Percentiles rank a stretch among this genome's conserved stretches.
These are phyloP conservation scores for Chironomus tepperi DNA, from an alignment of 1,140 invertebrate genomes.

Conservation along the genomic window DNA sequence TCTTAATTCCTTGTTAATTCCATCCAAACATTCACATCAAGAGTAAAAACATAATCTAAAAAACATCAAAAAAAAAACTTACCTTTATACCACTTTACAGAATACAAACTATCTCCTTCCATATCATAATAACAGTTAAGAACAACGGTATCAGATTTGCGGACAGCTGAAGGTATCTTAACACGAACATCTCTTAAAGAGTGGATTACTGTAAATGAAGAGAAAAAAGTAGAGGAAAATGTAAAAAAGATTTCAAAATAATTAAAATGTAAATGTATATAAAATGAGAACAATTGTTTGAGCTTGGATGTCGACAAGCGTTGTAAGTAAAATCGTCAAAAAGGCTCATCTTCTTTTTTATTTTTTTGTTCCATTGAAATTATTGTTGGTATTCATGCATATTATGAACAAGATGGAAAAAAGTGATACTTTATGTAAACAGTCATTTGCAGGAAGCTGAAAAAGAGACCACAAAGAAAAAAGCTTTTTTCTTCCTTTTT, in stretches of 20 bases:
- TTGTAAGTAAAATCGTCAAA: no score
- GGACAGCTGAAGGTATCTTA: slow-evolving; percentile 58
- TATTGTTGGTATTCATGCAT: background rate
- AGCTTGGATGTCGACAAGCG: no score
- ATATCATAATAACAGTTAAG: slow-evolving; percentile 70
- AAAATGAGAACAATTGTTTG: no score
- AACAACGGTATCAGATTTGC: slow-evolving; percentile 56
- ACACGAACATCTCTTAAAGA: slow-evolving; percentile 51
- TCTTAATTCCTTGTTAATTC: no score
- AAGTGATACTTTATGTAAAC: background rate
- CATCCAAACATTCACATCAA: no score
- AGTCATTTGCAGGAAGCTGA: background rate
- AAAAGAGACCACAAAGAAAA: slow-evolving; percentile 4
- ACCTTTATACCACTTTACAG: slow-evolving; percentile 78
- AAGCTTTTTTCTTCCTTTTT: slow-evolving; percentile 7
- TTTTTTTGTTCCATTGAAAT: background rate
- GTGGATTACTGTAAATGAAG: slow-evolving; percentile 10
- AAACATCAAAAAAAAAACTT: slow-evolving; percentile 32
- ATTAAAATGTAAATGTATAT: no score
- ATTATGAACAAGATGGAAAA: background rate
- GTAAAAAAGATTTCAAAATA: background rate
- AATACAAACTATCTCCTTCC: slow-evolving; percentile 66
- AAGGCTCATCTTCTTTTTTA: background rate
- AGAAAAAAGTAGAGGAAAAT: background rate
- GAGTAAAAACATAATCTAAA: no score